These are phyloP conservation scores for Nothoprocta perdicaria DNA, from an alignment of 2,113 vertebrate species.

Conservation along the genomic window DNA sequence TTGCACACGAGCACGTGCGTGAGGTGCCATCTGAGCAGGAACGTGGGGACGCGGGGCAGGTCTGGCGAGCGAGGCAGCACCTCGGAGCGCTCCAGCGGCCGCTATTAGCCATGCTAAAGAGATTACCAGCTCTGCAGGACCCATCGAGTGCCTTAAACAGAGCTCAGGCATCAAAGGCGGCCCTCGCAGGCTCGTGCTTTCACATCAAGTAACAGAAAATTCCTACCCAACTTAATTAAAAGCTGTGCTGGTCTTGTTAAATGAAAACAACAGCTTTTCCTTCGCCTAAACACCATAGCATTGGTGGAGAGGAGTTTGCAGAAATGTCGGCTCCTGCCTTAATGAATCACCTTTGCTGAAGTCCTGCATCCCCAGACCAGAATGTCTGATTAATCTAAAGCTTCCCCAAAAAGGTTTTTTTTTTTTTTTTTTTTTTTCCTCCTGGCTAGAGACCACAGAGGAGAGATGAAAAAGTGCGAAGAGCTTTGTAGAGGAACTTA, in stretches of 20 bases:
- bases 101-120: slow-evolving; percentile 62
- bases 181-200: slow-evolving; percentile 42
- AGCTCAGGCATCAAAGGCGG: slow-evolving; percentile 47
- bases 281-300: not conserved
- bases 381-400: not conserved
- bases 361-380: not conserved
- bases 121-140: slow-evolving; percentile 61
- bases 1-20: too few species aligned
- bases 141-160: slow-evolving; percentile 53
- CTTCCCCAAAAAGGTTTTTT: not conserved
- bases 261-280: slow-evolving; percentile 18
- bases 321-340: not conserved
- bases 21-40: too few species aligned
- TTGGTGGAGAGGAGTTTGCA: not conserved
- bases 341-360: slow-evolving; percentile 19
- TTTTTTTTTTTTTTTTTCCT: not conserved
- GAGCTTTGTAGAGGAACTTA: slow-evolving; percentile 63
- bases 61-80: not conserved
- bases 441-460: slow-evolving; percentile 7
- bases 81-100: slow-evolving; percentile 20
- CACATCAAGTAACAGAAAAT: slow-evolving; percentile 59
- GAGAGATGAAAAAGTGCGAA: slow-evolving; percentile 58
- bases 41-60: too few species aligned
- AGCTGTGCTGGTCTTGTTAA: slow-evolving; percentile 7
- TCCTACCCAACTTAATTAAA: slow-evolving; percentile 59